phyloP scores from a whole-genome alignment of 1,140 invertebrate genomes.

The Micrasema minimum region DNA sequence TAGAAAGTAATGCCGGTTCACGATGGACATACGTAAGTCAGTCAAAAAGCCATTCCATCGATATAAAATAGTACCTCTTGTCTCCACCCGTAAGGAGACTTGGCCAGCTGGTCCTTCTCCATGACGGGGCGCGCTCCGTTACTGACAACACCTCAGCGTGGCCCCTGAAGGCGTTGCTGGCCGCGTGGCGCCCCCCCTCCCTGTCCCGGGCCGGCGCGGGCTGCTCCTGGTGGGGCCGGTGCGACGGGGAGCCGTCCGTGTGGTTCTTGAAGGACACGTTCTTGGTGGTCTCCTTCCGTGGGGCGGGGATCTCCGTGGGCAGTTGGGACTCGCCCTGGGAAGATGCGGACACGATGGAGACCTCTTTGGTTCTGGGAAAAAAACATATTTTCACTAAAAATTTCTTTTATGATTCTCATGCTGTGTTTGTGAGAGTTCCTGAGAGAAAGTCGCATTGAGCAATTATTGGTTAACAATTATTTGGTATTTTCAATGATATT shows the following conservation, averaged over 20 bases:
- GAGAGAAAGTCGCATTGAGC: no score
- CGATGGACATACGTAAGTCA: no score
- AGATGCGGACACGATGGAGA: slow-evolving; percentile 50
- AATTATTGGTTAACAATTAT: no score
- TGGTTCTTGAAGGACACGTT: slow-evolving; percentile 67
- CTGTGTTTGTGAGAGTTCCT: no score
- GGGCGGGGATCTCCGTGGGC: slow-evolving; percentile 15
- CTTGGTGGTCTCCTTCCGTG: slow-evolving; percentile 60
- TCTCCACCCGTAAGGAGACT: slow-evolving; percentile 64
- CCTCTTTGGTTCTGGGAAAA: slow-evolving; percentile 48
- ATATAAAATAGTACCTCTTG: slow-evolving; percentile 62
- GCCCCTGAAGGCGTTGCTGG: slow-evolving; percentile 42
- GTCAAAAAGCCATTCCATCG: no score
- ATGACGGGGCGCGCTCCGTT: slow-evolving; percentile 57
- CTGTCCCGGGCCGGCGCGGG: background rate
- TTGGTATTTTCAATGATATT: no score
- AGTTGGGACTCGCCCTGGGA: slow-evolving; percentile 48
- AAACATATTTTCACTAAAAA: no score
- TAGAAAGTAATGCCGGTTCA: no score
- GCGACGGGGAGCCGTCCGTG: slow-evolving; percentile 58
- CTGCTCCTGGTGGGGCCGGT: slow-evolving; percentile 25
- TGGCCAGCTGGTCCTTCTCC: slow-evolving; percentile 65
- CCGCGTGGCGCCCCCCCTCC: slow-evolving; percentile 1
- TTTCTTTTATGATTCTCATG: no score
- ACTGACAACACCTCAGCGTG: slow-evolving; percentile 51